Percentiles rank a stretch among this genome's conserved stretches.
Conservation (phyloP, 1,140 invertebrate genomes). For the Drosophila dunni region DNA sequence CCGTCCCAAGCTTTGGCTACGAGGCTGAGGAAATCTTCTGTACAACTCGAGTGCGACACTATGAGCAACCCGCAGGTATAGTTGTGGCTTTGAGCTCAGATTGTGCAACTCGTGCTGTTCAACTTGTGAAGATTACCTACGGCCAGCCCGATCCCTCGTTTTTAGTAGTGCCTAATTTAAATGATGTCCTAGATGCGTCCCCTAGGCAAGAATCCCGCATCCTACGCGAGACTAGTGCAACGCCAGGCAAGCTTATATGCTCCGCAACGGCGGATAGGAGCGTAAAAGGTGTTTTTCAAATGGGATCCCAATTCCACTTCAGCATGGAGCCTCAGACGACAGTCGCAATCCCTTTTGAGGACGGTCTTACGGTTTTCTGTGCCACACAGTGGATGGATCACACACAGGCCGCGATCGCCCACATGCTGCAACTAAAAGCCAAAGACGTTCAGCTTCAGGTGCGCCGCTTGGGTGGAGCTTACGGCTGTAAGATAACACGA, state of each 20-base stretch:
- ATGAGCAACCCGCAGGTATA: slow-evolving; percentile 90
- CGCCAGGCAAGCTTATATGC: slow-evolving; percentile 43
- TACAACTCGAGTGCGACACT: slow-evolving; percentile 86
- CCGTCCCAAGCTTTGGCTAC: slow-evolving; percentile 63
- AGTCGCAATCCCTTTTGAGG: slow-evolving; percentile 87
- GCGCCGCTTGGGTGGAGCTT: slow-evolving; percentile 89
- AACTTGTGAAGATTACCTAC: slow-evolving; percentile 89
- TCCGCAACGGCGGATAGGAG: slow-evolving; percentile 48
- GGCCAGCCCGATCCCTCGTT: slow-evolving; percentile 14
- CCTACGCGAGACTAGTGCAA: slow-evolving; percentile 22
- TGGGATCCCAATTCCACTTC: slow-evolving; percentile 83
- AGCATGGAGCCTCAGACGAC: slow-evolving; percentile 90
- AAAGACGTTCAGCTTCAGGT: slow-evolving; percentile 87
- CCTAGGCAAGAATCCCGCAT: slow-evolving; percentile 68
- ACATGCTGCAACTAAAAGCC: slow-evolving; percentile 85
- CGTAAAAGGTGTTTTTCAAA: slow-evolving; percentile 68
- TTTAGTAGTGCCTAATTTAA: slow-evolving; percentile 85
- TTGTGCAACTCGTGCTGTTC: slow-evolving; percentile 87
- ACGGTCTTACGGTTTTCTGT: slow-evolving; percentile 88
- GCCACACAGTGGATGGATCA: slow-evolving; percentile 89
- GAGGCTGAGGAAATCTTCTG: slow-evolving; percentile 86
- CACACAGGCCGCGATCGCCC: slow-evolving; percentile 87
- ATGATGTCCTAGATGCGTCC: slow-evolving; percentile 86
- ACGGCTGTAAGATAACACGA: slow-evolving; percentile 89
- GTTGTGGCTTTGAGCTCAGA: slow-evolving; percentile 88